A percentile compares a stretch with the other conserved stretches of the same genome.
Evolutionary conservation across 35 echinoderm and acorn worm genomes (phyloP).

Genomic region (Apostichopus californicus): DNA sequence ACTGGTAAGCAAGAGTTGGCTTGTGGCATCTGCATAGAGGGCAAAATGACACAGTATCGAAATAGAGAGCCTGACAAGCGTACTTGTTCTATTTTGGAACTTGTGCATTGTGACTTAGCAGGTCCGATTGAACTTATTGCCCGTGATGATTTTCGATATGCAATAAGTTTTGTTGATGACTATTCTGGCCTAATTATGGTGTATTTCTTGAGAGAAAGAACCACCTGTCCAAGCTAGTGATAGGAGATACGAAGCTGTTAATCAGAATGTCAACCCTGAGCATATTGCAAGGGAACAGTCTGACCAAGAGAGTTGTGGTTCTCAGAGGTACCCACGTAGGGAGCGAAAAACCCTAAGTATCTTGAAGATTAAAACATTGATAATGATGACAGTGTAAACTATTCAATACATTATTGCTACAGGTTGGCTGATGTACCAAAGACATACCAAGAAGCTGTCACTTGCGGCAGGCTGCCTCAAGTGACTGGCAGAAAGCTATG

Average conservation of each 20-base stretch:
- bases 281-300: background rate
- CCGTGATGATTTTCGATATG: slow-evolving; percentile 63
- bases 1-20: slow-evolving; percentile 11
- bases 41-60: slow-evolving; percentile 56
- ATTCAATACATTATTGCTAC: slow-evolving; percentile 56
- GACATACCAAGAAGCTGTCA: slow-evolving; percentile 60
- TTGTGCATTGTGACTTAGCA: slow-evolving; percentile 50
- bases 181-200: slow-evolving; percentile 60
- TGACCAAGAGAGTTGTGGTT: background rate
- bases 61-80: slow-evolving; percentile 53
- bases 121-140: slow-evolving; percentile 43
- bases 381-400: slow-evolving; percentile 45
- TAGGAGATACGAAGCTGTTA: background rate
- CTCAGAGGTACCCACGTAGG: slow-evolving; percentile 54
- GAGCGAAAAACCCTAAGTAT: slow-evolving; percentile 15
- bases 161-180: slow-evolving; percentile 57
- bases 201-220: background rate
- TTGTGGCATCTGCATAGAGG: slow-evolving; percentile 53
- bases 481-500: slow-evolving; percentile 64
- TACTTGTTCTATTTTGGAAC: background rate
- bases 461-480: background rate
- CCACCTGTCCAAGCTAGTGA: no score
- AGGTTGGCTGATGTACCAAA: slow-evolving; percentile 40
- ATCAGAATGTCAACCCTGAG: slow-evolving; percentile 39
- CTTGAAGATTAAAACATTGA: slow-evolving; percentile 48